Evolutionary conservation across 2,797 vertebrate species (phyloP).

Genomic region (Argya squamiceps): DNA sequence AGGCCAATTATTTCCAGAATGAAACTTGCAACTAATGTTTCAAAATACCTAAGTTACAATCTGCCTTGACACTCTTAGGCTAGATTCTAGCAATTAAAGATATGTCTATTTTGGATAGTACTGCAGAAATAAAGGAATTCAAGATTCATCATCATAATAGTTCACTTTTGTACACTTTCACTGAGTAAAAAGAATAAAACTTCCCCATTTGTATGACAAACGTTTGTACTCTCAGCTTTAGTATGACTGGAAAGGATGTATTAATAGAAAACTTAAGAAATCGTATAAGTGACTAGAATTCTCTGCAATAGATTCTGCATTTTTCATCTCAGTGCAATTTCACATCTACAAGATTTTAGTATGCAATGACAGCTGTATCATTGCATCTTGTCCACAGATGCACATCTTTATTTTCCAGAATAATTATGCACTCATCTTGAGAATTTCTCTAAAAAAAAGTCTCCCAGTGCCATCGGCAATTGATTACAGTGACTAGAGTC

Average conservation of each 20-base stretch:
- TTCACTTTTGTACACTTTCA: background rate
- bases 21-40: background rate
- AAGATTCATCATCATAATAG: background rate
- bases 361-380: background rate
- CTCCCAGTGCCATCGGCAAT: background rate
- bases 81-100: background rate
- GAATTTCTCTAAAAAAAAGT: background rate
- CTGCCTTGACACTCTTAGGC: background rate
- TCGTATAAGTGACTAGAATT: background rate
- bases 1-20: background rate
- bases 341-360: background rate
- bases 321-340: background rate
- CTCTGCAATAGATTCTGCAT: background rate
- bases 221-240: background rate
- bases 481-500: background rate
- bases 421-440: background rate
- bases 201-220: background rate
- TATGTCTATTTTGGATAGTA: background rate
- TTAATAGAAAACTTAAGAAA: background rate
- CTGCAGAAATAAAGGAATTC: background rate
- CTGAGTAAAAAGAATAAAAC: background rate
- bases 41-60: background rate
- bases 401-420: background rate
- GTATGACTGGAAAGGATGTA: background rate
- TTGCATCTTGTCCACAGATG: background rate